phyloP scores from a whole-genome alignment of 2,113 vertebrate species.

The Cyprinodon tularosa region DNA sequence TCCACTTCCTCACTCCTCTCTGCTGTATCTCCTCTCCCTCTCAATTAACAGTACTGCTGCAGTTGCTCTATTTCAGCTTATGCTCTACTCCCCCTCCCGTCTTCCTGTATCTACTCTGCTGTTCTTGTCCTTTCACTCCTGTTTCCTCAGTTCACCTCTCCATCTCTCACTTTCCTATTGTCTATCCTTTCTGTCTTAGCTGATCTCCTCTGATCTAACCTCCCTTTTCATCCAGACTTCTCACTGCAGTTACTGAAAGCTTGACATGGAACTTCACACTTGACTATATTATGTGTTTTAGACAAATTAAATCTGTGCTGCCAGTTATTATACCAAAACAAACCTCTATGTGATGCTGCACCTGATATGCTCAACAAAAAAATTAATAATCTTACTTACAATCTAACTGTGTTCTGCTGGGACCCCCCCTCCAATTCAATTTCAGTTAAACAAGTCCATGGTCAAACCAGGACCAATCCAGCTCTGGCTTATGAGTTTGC shows the following conservation, averaged over 20 bases:
- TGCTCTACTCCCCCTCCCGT: constrained; percentile 6
- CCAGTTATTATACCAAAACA: constrained; percentile 22
- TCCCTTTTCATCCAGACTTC: constrained; percentile 24
- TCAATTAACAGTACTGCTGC: constrained; percentile 40
- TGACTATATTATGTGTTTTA: constrained; percentile 46
- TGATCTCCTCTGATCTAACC: constrained; percentile 51
- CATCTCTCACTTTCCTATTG: constrained; percentile 17
- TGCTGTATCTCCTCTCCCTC: constrained; percentile 19
- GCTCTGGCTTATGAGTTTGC: no score
- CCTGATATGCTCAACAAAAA: constrained; percentile 6
- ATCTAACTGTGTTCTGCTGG: no score
- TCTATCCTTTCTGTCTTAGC: constrained; percentile 35
- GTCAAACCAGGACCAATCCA: no score
- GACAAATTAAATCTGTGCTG: constrained; percentile 31
- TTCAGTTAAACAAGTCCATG: no score
- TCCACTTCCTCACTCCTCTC: background rate
- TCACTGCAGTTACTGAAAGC: constrained; percentile 47
- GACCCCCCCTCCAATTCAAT: no score
- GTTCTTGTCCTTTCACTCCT: constrained; percentile 13
- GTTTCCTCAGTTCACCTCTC: constrained; percentile 22
- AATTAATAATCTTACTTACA: background rate
- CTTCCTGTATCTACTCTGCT: constrained; percentile 13
- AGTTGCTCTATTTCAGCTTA: constrained; percentile 22
- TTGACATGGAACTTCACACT: constrained; percentile 26
- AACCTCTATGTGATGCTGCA: background rate